Evolutionary conservation across 2,797 vertebrate genomes (phyloP).

Genomic region (Miichthys miiuy): DNA sequence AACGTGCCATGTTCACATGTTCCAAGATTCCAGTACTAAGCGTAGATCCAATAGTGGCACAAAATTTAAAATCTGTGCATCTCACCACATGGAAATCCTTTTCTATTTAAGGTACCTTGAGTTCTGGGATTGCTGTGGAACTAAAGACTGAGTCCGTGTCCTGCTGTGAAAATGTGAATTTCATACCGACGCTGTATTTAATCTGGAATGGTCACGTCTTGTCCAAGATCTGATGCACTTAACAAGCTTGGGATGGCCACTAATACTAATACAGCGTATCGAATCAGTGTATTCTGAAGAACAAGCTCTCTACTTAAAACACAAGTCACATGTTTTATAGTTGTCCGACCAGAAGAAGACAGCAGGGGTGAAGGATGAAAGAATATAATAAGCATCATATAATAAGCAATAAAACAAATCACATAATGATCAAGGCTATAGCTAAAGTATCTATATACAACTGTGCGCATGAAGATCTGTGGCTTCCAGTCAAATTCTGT

Average conservation of each 20-base stretch:
- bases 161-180: constrained; percentile 3
- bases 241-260: constrained; percentile 1
- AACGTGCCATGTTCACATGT: background rate
- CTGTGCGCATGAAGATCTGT: background rate
- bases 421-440: background rate
- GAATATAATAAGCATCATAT: background rate
- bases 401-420: background rate
- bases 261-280: background rate
- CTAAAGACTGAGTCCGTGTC: background rate
- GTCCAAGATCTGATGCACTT: background rate
- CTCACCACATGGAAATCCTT: background rate
- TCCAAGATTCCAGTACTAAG: background rate
- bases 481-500: background rate
- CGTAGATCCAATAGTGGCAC: background rate
- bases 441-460: background rate
- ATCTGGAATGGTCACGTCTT: background rate
- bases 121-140: background rate
- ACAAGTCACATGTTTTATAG: background rate
- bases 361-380: background rate
- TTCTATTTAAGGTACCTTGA: background rate
- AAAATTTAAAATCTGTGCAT: background rate
- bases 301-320: background rate
- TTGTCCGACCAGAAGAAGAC: too few species aligned
- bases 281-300: background rate
- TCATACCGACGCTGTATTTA: constrained; percentile 6